These are phyloP conservation scores for Acanthaster planci DNA, from an alignment of 35 echinoderm and acorn worm genomes.

Conservation along the genomic window DNA sequence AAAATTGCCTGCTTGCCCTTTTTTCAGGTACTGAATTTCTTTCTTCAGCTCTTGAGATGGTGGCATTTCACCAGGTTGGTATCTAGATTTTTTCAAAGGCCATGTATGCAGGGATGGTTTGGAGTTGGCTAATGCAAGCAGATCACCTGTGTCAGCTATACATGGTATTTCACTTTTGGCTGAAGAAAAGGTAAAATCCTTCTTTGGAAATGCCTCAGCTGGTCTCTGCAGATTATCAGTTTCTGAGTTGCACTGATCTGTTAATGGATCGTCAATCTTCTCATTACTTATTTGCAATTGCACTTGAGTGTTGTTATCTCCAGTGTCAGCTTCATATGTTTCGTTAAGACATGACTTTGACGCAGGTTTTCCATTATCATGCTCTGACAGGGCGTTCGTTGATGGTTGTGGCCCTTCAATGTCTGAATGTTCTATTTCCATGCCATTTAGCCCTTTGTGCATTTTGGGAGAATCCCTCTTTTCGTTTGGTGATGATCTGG, in stretches of 20 bases:
- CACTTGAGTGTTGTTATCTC: too few species aligned
- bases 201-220: background rate
- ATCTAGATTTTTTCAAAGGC: background rate
- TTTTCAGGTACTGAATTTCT: background rate
- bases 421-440: background rate
- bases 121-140: background rate
- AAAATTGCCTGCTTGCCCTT: background rate
- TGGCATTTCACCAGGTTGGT: background rate
- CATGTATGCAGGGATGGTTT: background rate
- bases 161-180: background rate
- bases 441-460: background rate
- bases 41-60: background rate
- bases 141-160: background rate
- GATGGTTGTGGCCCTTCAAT: background rate
- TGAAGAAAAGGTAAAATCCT: background rate
- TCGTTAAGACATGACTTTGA: background rate
- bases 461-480: background rate
- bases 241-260: background rate
- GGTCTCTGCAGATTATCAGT: background rate
- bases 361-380: background rate
- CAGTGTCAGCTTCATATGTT: too few species aligned
- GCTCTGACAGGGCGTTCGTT: background rate
- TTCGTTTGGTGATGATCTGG: background rate
- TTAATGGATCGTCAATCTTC: too few species aligned
- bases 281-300: too few species aligned